phyloP scores from a whole-genome alignment of 2,797 vertebrate species.

The Lindbergichthys nudifrons region DNA sequence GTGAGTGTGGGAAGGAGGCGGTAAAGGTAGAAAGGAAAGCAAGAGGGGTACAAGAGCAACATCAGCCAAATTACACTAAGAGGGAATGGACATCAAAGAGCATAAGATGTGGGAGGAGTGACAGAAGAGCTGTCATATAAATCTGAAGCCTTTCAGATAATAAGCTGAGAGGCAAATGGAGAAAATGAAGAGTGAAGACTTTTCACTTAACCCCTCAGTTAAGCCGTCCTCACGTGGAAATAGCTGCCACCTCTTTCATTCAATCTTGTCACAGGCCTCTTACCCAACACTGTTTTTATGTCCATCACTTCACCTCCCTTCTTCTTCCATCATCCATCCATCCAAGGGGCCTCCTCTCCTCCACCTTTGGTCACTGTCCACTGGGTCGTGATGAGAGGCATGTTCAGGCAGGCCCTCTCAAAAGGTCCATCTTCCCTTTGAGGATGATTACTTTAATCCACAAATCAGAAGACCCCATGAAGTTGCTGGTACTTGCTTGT shows the following conservation, averaged over 20 bases:
- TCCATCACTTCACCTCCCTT: slow-evolving; percentile 26
- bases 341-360: background rate
- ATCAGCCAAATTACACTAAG: slow-evolving; percentile 52
- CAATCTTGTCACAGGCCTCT: slow-evolving; percentile 27
- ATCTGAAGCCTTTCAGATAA: slow-evolving; percentile 60
- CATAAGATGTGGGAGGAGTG: background rate
- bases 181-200: slow-evolving; percentile 47
- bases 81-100: slow-evolving; percentile 13
- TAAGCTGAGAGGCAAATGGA: slow-evolving; percentile 36
- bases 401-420: slow-evolving; percentile 33
- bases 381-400: slow-evolving; percentile 22
- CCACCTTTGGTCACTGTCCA: slow-evolving; percentile 21
- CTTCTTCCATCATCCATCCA: slow-evolving; percentile 16
- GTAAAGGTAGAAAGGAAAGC: background rate
- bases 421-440: background rate
- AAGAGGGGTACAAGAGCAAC: slow-evolving; percentile 15
- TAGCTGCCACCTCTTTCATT: slow-evolving; percentile 25
- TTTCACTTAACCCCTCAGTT: slow-evolving; percentile 54
- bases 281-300: slow-evolving; percentile 4
- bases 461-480: background rate
- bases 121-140: slow-evolving; percentile 41
- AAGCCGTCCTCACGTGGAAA: slow-evolving; percentile 52
- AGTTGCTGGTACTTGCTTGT: background rate
- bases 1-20: background rate
- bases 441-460: background rate